Evolutionary conservation across 2,113 vertebrate species (phyloP).

Genomic region (Hippocampus guttulatus): DNA sequence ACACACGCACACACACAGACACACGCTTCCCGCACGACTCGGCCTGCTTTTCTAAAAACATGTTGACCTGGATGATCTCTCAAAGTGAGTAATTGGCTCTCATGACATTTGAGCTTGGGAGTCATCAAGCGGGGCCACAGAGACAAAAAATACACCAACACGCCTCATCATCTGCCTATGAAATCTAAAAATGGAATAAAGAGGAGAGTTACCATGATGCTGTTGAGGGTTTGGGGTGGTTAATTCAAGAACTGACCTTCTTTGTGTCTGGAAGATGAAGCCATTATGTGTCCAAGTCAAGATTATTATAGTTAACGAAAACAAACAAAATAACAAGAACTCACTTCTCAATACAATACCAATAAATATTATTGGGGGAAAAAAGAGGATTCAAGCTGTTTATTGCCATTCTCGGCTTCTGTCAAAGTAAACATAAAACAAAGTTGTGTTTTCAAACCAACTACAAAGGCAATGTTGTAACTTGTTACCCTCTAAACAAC

Average conservation of each 20-base stretch:
- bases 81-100: slow-evolving; percentile 53
- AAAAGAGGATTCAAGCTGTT: no score
- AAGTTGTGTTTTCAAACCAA: no score
- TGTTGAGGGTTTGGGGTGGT: slow-evolving; percentile 6
- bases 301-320: no score
- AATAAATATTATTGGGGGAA: no score
- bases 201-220: slow-evolving; percentile 17
- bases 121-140: slow-evolving; percentile 34
- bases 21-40: background rate
- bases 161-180: slow-evolving; percentile 41
- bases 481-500: no score
- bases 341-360: no score
- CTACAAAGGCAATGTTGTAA: no score
- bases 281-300: no score
- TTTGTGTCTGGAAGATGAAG: slow-evolving; percentile 3
- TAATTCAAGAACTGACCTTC: slow-evolving; percentile 27
- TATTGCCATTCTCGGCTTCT: no score
- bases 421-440: no score
- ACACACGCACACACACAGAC: no score
- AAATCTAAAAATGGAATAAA: slow-evolving; percentile 30
- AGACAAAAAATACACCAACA: slow-evolving; percentile 42
- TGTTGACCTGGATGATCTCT: slow-evolving; percentile 59
- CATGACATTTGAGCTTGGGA: slow-evolving; percentile 29
- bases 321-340: no score
- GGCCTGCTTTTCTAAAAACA: slow-evolving; percentile 58